Percentiles rank a stretch among this genome's conserved stretches.
These are phyloP conservation scores for Phyllostomus discolor DNA, from an alignment of 2,113 vertebrate genomes.

Conservation along the genomic window DNA sequence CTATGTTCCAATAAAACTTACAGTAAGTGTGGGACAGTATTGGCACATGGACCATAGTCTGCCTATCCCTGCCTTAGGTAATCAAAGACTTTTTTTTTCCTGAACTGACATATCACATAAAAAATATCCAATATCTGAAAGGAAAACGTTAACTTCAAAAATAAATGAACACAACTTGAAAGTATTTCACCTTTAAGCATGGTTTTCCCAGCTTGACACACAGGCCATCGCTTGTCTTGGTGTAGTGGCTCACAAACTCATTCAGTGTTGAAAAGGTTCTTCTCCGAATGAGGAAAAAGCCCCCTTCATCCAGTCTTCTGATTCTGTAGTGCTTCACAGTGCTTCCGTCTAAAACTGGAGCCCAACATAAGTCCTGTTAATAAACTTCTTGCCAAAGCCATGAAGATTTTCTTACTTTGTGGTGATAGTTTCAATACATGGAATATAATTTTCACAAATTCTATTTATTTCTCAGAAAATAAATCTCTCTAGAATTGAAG, in stretches of 20 bases:
- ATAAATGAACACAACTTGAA: background rate
- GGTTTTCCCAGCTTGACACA: slow-evolving; percentile 86
- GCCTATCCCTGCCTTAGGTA: slow-evolving; percentile 21
- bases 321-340: slow-evolving; percentile 94
- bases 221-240: slow-evolving; percentile 82
- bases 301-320: slow-evolving; percentile 79
- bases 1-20: background rate
- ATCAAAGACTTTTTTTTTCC: background rate
- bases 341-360: slow-evolving; percentile 85
- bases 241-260: slow-evolving; percentile 87
- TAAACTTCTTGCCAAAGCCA: background rate
- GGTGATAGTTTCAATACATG: background rate
- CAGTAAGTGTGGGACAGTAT: background rate
- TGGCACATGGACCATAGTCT: background rate
- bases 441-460: background rate
- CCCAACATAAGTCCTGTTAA: slow-evolving; percentile 25
- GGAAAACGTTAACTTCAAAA: background rate
- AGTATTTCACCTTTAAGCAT: slow-evolving; percentile 87
- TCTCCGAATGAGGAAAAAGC: slow-evolving; percentile 81
- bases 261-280: slow-evolving; percentile 83
- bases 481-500: too few species aligned
- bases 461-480: background rate
- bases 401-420: background rate
- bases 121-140: background rate
- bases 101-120: background rate